Evolutionary conservation across 2,113 vertebrate species (phyloP), one percentile per base, ranked within the genome.

Genomic region (Taurulus bubalis): DNA sequence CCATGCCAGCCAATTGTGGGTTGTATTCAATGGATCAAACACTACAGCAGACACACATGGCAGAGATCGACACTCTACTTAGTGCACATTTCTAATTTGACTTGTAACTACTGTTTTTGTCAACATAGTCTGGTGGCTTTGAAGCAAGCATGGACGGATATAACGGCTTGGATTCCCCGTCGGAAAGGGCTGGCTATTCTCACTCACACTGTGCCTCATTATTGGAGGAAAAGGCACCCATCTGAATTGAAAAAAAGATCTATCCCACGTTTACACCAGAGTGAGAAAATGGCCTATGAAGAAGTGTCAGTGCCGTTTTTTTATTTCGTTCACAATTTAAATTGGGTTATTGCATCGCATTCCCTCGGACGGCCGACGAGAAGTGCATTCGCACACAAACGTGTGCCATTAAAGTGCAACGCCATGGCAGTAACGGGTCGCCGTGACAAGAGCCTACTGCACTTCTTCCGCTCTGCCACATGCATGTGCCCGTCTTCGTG

Each of bases 391-490:
- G 45, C 3, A 34, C 20, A 45, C 26, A 12, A n/a, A 24, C 40
- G 24, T 34, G 30, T 22, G 20, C 59, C 9, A 24, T 36, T 34
- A 8, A 18, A 74, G 8, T 26, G n/a, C 8, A 64, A 51, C n/a
- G 49, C 1, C 10, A 16, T 53, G 32, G 51, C 72, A 38, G 20
- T 16, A 12, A 75, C 9, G 51, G 34, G 32, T n/a, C n/a, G n/a
- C 30, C 30, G 10, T 42, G 30, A n/a, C 42, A 30, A 71, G 40
- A 65, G 18, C 60, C 84, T 51, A 4, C 68, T 26, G 40, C 69
- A 18, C 58, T 30, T 71, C 65, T 80, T 77, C 72, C 15, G 6
- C 55, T 69, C 59, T 15, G 47, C 40, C 40, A 42, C 40, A 14
- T 8, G 2, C 40, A 42, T 42, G 77, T 58, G 71, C 51, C 26